These are phyloP conservation scores for Odontomachus brunneus DNA, from an alignment of 1,140 invertebrate species.

Conservation along the genomic window DNA sequence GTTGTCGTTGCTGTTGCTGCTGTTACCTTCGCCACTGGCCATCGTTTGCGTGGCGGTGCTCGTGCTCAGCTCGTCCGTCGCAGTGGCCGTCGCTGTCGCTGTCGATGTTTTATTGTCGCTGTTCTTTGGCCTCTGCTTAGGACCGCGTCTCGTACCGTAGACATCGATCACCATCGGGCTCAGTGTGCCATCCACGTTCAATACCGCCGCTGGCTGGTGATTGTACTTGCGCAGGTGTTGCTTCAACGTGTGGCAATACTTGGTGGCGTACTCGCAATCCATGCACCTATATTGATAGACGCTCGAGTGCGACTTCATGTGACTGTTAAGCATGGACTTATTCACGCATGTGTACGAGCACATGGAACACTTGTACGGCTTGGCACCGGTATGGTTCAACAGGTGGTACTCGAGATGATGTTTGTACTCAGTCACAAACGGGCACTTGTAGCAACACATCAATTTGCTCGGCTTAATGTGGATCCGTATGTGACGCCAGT, in stretches of 20 bases:
- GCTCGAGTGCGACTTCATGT: constrained; percentile 99
- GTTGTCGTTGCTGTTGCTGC: constrained; percentile 18
- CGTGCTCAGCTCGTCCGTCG: constrained; percentile 61
- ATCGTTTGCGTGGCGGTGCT: neutral
- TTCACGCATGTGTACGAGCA: constrained; percentile 98
- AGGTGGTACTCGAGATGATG: constrained; percentile 98
- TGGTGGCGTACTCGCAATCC: constrained; percentile 98
- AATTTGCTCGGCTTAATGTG: constrained; percentile 98
- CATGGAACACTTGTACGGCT: constrained; percentile 98
- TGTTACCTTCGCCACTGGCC: neutral
- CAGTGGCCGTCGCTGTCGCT: constrained; percentile 64
- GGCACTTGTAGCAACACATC: constrained; percentile 95
- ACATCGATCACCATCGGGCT: constrained; percentile 96
- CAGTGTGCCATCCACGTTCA: constrained; percentile 94
- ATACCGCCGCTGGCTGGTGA: constrained; percentile 94
- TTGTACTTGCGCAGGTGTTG: constrained; percentile 96
- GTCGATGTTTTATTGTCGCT: constrained; percentile 8
- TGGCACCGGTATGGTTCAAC: constrained; percentile 96
- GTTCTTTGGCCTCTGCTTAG: constrained; percentile 88
- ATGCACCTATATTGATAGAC: constrained; percentile 98
- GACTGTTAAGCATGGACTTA: constrained; percentile 99
- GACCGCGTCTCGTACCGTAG: constrained; percentile 94
- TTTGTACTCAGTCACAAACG: constrained; percentile 99
- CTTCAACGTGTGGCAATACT: constrained; percentile 99
- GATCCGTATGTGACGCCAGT: constrained; percentile 95